These are phyloP conservation scores for Sphenopsis melanotis DNA, from an alignment of 2,797 vertebrate species.

Conservation along the genomic window DNA sequence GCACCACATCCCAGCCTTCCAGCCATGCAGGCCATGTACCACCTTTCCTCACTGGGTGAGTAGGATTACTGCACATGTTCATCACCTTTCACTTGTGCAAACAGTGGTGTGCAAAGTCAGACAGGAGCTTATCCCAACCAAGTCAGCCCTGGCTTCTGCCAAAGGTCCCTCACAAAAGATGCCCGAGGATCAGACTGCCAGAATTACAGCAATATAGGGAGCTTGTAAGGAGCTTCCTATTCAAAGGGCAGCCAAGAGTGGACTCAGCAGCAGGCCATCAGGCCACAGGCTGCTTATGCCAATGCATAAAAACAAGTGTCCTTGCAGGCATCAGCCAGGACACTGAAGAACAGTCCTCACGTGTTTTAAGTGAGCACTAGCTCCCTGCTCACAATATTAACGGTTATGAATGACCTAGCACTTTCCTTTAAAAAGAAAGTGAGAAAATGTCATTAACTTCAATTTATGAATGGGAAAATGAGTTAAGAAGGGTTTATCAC, in stretches of 20 bases:
- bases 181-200: not conserved
- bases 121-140: not conserved
- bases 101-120: not conserved
- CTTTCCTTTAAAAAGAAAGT: not conserved
- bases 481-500: not conserved
- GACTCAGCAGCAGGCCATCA: not conserved
- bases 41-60: not conserved
- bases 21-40: not conserved
- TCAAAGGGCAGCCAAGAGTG: not conserved
- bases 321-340: not conserved
- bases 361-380: not conserved
- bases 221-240: not conserved
- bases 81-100: not conserved
- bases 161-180: not conserved
- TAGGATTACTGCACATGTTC: not conserved
- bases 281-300: not conserved
- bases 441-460: not conserved
- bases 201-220: rapidly evolving
- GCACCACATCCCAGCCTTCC: not conserved
- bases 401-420: not conserved
- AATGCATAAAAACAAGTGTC: not conserved
- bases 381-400: not conserved
- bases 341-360: not conserved
- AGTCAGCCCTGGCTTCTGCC: not conserved
- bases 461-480: not conserved